A percentile compares a stretch with the other conserved stretches of the same genome.
phyloP scores from a whole-genome alignment of 2,113 vertebrate species.

The Dascyllus trimaculatus region DNA sequence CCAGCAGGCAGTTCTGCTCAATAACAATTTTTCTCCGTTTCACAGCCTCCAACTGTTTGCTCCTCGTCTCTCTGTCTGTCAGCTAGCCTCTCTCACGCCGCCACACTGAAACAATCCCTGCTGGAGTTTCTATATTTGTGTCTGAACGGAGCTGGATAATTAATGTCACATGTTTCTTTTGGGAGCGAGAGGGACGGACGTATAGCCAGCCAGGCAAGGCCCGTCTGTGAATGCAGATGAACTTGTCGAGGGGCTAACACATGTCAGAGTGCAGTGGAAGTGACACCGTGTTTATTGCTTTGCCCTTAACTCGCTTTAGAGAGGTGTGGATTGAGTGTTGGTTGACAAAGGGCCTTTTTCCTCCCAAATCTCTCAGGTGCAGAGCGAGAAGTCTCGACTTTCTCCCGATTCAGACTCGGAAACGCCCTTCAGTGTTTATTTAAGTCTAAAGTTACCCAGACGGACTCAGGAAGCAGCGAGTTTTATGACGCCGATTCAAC shows the following conservation, averaged over 20 bases:
- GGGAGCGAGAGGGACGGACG: conserved; percentile 6
- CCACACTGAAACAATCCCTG: conserved; percentile 23
- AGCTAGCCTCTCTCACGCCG: not conserved
- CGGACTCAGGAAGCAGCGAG: conserved; percentile 9
- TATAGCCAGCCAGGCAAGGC: not conserved
- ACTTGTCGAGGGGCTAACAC: conserved; percentile 25
- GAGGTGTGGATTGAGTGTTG: conserved; percentile 52
- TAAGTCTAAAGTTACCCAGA: conserved; percentile 30
- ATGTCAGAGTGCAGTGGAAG: conserved; percentile 64
- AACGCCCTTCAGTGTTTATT: conserved; percentile 23
- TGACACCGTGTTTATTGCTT: conserved; percentile 71
- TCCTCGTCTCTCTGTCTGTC: conserved; percentile 50
- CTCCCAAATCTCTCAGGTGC: conserved; percentile 50
- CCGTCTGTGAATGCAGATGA: conserved; percentile 31
- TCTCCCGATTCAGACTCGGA: conserved; percentile 1
- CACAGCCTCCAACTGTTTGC: conserved; percentile 29
- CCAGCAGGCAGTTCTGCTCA: conserved; percentile 29
- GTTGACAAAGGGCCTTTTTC: conserved; percentile 52
- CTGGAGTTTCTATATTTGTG: conserved; percentile 49
- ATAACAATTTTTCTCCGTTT: conserved; percentile 26
- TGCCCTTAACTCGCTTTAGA: conserved; percentile 42
- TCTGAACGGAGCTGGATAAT: conserved; percentile 49
- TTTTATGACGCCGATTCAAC: conserved; percentile 18
- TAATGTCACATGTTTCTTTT: conserved; percentile 53
- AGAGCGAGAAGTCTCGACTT: conserved; percentile 22